These are phyloP conservation scores for Hyppa rectilinea DNA, from an alignment of 2,888 invertebrate species.

Conservation along the genomic window DNA sequence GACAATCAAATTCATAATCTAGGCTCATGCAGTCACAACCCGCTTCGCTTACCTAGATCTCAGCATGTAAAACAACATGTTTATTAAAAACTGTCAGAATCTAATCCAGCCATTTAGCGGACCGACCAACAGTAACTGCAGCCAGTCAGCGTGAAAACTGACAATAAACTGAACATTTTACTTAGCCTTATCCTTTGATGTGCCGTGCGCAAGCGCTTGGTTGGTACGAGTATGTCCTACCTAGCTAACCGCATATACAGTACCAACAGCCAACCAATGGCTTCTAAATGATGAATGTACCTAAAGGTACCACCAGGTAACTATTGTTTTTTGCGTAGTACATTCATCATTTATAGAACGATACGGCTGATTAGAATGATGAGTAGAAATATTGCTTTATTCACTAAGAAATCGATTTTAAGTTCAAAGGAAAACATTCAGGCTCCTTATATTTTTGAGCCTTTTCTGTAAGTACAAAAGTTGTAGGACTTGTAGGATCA, in stretches of 20 bases:
- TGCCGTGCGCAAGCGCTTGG: too few species aligned
- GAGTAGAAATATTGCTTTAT: background rate
- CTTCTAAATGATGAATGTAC: background rate
- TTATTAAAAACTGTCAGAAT: conserved; percentile 20
- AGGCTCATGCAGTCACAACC: background rate
- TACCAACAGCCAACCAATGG: background rate
- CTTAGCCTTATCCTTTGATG: conserved; percentile 21
- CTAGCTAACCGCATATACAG: too few species aligned
- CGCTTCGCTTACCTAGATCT: background rate
- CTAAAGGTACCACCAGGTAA: background rate
- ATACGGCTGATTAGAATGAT: too few species aligned
- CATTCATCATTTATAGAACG: too few species aligned
- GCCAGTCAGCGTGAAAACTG: conserved; percentile 20
- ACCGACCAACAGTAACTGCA: conserved; percentile 1
- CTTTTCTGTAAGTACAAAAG: too few species aligned
- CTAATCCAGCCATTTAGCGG: conserved; percentile 4
- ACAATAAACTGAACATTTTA: conserved; percentile 42
- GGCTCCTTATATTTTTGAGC: too few species aligned
- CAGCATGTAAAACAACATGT: conserved; percentile 21
- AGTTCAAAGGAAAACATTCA: too few species aligned
- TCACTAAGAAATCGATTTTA: too few species aligned
- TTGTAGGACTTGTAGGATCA: too few species aligned
- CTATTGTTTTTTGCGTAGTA: too few species aligned
- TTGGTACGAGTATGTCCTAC: too few species aligned
- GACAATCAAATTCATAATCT: background rate